These are phyloP conservation scores for Rhinella marina DNA, from an alignment of 2,797 vertebrate genomes.

Conservation along the genomic window DNA sequence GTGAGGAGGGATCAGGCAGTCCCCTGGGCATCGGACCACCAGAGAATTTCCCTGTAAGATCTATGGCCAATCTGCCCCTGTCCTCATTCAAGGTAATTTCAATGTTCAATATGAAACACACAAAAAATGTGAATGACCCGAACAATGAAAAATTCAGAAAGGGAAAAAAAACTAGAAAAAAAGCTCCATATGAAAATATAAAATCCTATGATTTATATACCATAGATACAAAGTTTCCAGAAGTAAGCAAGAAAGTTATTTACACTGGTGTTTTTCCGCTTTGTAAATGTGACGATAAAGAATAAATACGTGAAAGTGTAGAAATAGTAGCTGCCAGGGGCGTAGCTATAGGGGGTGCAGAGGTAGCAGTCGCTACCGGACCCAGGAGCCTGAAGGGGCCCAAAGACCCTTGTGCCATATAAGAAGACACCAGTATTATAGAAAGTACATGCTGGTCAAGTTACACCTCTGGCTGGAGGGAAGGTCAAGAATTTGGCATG, in stretches of 20 bases:
- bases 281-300: constrained; percentile 76
- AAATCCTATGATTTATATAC: constrained; percentile 91
- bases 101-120: constrained; percentile 79
- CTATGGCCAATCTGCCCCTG: no score
- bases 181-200: constrained; percentile 96
- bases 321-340: constrained; percentile 78
- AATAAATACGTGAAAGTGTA: constrained; percentile 72
- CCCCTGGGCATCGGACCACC: no score
- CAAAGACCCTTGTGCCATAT: no score
- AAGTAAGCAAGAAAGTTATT: constrained; percentile 87
- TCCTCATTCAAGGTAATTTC: constrained; percentile 76
- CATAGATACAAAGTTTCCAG: constrained; percentile 87
- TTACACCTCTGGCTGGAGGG: no score
- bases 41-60: no score
- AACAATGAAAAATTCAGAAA: constrained; percentile 71
- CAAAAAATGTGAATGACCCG: constrained; percentile 77
- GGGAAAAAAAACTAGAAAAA: constrained; percentile 84
- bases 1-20: no score
- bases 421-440: no score
- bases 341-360: no score
- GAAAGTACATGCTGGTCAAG: no score
- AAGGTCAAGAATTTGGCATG: no score
- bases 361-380: no score
- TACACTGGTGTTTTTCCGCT: constrained; percentile 79
- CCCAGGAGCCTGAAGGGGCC: no score